Base-by-base conservation (phyloP, 2,888 invertebrate genomes). In the Polietes domitor region DNA sequence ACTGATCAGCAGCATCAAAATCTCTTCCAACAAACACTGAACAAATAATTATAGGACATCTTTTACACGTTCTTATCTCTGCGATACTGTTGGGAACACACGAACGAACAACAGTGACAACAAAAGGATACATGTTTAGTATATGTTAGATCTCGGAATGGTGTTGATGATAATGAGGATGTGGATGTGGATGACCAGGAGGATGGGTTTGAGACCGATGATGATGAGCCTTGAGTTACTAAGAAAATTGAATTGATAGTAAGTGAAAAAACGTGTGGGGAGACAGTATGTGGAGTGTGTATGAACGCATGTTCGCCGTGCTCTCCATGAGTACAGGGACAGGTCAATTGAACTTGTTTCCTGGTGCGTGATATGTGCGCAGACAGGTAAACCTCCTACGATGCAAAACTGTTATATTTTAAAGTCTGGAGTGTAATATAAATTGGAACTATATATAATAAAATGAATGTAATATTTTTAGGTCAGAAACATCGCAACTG, bases 21-120 rank as follows among this genome's bases (percentile, higher is more conserved):
- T 76, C 68, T 72, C 43, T 84, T 72, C 58, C 41, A 12, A 21
- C 21, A 17, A 65, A 41, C 75, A 78, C 71, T 61, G 58, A 76
- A 84, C 73, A 81, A 76, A 84, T 79, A 79, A 81, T 81, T 81
- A 41, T 24, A 73, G 76, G 84, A 84, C 84, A 84, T 84, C 68
- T 81, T 81, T 84, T 76, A 84, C 84, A 84, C 84, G 84, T 84
- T 79, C 78, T 84, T 84, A 84, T 84, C 78, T 84, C 15, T 21
- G 41, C 15, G n/a, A n/a, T n/a, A n/a, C n/a, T n/a, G 12, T 28
- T 15, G 61, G 19, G n/a, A 68, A 43, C 43, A 41, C 41, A 68
- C 37, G 43, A 9, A 24, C 5, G 12, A 24, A 43, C 10, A 65
- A 28, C n/a, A n/a, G n/a, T n/a, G n/a, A 63, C 28, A 65, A 65